Percentiles rank a stretch among this genome's conserved stretches.
phyloP scores from a whole-genome alignment of 2,113 vertebrate genomes.

The Calypte anna region DNA sequence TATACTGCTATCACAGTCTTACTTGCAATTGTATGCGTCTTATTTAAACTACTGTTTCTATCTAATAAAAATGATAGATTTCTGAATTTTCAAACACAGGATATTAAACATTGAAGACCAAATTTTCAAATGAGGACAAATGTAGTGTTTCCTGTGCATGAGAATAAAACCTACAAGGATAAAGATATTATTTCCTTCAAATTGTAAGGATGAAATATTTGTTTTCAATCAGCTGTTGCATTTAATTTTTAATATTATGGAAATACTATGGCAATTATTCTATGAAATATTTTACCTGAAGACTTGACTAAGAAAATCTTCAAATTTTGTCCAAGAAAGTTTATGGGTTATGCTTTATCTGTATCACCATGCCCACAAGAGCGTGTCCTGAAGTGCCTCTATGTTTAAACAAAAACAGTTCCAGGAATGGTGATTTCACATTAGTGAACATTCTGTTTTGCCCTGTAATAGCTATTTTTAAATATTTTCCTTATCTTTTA shows the following conservation, averaged over 20 bases:
- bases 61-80: neutral
- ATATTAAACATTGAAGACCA: neutral
- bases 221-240: constrained; percentile 49
- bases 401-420: constrained; percentile 45
- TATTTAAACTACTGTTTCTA: neutral
- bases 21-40: neutral
- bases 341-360: too few species aligned
- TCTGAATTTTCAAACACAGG: neutral
- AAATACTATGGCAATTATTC: constrained; percentile 68
- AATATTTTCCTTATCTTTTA: neutral
- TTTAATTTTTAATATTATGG: constrained; percentile 55
- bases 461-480: neutral
- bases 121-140: neutral
- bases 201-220: constrained; percentile 37
- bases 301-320: constrained; percentile 52
- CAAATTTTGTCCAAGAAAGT: constrained; percentile 54
- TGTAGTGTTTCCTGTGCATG: neutral
- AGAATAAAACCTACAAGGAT: neutral
- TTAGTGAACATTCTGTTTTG: constrained; percentile 41
- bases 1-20: neutral
- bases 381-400: neutral
- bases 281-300: constrained; percentile 64
- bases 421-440: constrained; percentile 30
- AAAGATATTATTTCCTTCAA: constrained; percentile 5
- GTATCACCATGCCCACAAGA: too few species aligned